Base-by-base conservation (phyloP, 2,797 vertebrate genomes). In the Chiroxiphia lanceolata region DNA sequence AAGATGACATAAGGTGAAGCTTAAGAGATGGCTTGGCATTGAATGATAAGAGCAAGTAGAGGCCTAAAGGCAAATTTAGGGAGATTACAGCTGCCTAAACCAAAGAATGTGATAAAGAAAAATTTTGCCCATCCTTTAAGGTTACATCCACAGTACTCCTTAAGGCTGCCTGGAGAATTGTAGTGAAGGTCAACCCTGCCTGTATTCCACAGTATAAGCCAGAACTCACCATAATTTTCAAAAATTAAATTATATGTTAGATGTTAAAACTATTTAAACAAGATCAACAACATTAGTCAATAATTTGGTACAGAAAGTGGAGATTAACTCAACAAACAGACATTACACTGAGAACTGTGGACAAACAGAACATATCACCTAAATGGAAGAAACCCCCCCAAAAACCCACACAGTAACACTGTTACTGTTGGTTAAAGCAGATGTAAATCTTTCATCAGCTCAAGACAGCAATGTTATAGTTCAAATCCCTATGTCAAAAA, bases 1-100 rank as follows among this genome's bases (percentile, higher is more conserved):
- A 77, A 92, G 45, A 53, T 71, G 85, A 91, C 88, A 68, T 16
- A 69, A 87, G 42, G 76, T 90, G 76, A 90, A 88, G 90, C 22
- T 40, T 15, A 38, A 38, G 48, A 91, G 82, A 76, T 61, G 1
- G 0, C 54, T 57, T 88, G 68, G 44, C 83, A 83, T 31, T 65
- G 85, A 87, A 29, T 76, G n/a, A 40, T 60, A 82, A 82, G 63
- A 90, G 45, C 53, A 53, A 79, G 45, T 38, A 76, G 47, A 50
- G 42, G 76, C 76, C 94, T 89, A 50, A 63, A 93, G 90, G 82
- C 4, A 1, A 95, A 53, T 76, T 64, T 33, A 57, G 79, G 54
- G 69, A 75, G 83, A 91, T 83, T 76, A 69, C 19, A 85, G 54
- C 59, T 82, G 68, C 72, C 76, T 87, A 34, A 90, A 54, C n/a